Evolutionary conservation across 2,888 invertebrate genomes (phyloP).

Genomic region (Microdon myrmicae): DNA sequence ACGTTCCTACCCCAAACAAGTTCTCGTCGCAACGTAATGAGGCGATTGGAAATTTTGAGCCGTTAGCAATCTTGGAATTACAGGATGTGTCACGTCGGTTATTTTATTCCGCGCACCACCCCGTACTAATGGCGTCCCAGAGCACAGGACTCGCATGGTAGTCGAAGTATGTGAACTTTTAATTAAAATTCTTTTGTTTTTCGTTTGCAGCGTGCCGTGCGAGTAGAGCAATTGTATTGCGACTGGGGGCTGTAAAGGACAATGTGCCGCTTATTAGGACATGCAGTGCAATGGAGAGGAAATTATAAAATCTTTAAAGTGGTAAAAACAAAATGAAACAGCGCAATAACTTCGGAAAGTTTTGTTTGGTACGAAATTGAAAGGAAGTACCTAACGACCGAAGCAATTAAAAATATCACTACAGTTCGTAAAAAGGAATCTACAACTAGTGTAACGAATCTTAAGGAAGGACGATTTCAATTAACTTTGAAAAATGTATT

Average conservation of each 20-base stretch:
- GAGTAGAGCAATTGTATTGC: slow-evolving; percentile 17
- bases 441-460: no score
- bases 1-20: neutral
- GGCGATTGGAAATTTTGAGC: slow-evolving; percentile 31
- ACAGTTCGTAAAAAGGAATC: slow-evolving; percentile 4
- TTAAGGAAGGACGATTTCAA: no score
- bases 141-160: slow-evolving; percentile 1
- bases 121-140: neutral
- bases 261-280: slow-evolving; percentile 26
- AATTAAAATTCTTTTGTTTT: slow-evolving; percentile 50
- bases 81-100: slow-evolving; percentile 42
- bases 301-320: slow-evolving; percentile 15
- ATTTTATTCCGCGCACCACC: no score
- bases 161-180: slow-evolving; percentile 38
- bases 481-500: no score
- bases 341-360: slow-evolving; percentile 3
- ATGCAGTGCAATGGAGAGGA: slow-evolving; percentile 7
- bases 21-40: slow-evolving; percentile 20
- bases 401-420: slow-evolving; percentile 5
- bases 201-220: slow-evolving; percentile 14
- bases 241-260: slow-evolving; percentile 6
- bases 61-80: slow-evolving; percentile 44
- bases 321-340: neutral
- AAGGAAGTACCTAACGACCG: neutral
- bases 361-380: neutral